Base-by-base conservation (phyloP, 1,140 invertebrate species). In the Eufriesea mexicana region DNA sequence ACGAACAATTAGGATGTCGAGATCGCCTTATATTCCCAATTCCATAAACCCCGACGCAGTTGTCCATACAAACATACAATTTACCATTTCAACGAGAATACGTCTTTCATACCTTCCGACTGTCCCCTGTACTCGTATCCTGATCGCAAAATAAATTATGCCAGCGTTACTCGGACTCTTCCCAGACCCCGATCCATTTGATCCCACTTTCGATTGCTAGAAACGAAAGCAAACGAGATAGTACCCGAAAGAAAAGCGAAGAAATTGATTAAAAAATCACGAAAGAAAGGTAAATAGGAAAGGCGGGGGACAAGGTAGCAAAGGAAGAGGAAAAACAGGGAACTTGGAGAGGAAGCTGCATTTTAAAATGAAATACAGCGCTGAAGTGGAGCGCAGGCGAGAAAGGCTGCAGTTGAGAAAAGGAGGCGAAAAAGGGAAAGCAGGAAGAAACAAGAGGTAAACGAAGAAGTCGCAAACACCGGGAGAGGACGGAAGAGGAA, bases 401-500 rank as follows among this genome's bases (percentile, higher is more conserved):
- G 7, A 20, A 47, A n/a, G 28, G 10, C 7, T n/a, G 25, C 16
- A 8, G 14, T 12, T 0, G 2, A 45, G 42, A 20, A 2, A 10
- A 45, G n/a, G 45, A 35, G 18, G 10, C 5, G n/a, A 61, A 68
- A 66, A 20, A 49, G 14, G 25, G 49, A 25, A 77, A 77, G 8
- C n/a, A 67, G 51, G 18, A 57, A 47, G 23, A 47, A 25, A 28
- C 35, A 35, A 25, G 25, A 71, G 20, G 12, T 47, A 70, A 83
- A 78, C 20, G 20, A 35, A 68, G 51, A 25, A 70, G 23, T 35
- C 4, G 47, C 5, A 42, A 18, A 16, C 42, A 62, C 7, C 8
- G 42, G 2, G 14, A 71, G 71, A 74, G 55, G 25, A 84, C 54
- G 81, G 66, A 64, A 80, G 59, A 80, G 28, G 57, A 81, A 77